Percentiles rank a stretch among this genome's conserved stretches.
Conservation (phyloP, 2,888 invertebrate genomes). For the Sepiola atlantica region DNA sequence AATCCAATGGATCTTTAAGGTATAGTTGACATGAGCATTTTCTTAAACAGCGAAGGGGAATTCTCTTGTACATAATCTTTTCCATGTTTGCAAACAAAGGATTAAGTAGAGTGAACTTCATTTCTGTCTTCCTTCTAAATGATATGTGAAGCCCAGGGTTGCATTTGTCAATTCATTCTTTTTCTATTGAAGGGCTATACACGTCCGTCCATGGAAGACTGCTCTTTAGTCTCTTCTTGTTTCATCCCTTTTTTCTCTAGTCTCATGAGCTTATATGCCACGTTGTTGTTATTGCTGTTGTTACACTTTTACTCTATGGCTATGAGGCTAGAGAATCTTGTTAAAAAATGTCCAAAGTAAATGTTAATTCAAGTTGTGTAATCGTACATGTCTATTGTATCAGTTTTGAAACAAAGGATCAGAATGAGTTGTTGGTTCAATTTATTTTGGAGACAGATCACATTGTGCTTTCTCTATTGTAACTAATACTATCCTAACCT, state of each 20-base stretch:
- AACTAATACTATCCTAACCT: not conserved
- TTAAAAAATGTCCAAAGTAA: not conserved
- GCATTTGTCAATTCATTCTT: not conserved
- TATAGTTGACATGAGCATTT: not conserved
- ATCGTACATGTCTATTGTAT: not conserved
- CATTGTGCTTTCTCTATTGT: not conserved
- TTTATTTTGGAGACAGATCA: not conserved
- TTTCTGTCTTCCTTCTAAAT: slow-evolving; percentile 16
- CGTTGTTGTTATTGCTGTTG: not conserved
- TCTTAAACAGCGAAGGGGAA: not conserved
- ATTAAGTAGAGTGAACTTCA: not conserved
- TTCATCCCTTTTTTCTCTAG: not conserved
- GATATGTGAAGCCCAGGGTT: slow-evolving; percentile 18
- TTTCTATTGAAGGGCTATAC: slow-evolving; percentile 20
- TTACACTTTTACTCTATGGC: not conserved
- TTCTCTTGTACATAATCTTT: not conserved
- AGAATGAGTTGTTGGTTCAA: not conserved
- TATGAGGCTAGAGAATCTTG: not conserved
- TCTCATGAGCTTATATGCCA: not conserved
- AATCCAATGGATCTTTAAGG: too few species aligned
- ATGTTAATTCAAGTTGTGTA: not conserved
- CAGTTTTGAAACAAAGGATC: not conserved
- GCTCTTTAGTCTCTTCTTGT: not conserved
- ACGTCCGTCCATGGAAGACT: slow-evolving; percentile 8
- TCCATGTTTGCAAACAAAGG: not conserved